A percentile compares a stretch with the other conserved stretches of the same genome.
Conservation (phyloP, 1,140 invertebrate genomes). For the Drosophila ananassae region DNA sequence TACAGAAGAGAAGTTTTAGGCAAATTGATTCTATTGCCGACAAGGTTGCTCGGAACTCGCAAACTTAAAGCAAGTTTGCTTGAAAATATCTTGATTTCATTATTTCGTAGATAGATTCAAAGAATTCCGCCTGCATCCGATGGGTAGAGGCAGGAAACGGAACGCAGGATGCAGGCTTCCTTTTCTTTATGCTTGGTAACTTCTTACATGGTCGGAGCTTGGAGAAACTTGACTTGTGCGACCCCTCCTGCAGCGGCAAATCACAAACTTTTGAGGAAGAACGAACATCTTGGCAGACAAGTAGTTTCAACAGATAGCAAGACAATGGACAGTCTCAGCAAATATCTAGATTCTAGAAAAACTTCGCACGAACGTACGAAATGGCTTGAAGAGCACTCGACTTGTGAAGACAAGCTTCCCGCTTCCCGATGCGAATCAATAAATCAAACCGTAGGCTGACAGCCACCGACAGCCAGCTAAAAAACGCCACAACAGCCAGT, state of each 20-base stretch:
- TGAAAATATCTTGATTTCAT: background rate
- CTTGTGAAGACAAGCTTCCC: background rate
- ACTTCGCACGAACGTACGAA: constrained; percentile 21
- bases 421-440: constrained; percentile 35
- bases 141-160: constrained; percentile 19
- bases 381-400: background rate
- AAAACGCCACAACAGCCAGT: constrained; percentile 7
- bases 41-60: background rate
- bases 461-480: constrained; percentile 9
- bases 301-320: constrained; percentile 41
- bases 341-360: background rate
- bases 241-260: background rate
- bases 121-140: constrained; percentile 15
- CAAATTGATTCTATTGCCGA: background rate
- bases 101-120: constrained; percentile 11
- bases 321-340: constrained; percentile 28
- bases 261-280: constrained; percentile 35
- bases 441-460: constrained; percentile 35
- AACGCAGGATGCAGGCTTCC: constrained; percentile 18
- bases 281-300: constrained; percentile 32
- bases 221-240: constrained; percentile 28
- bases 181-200: constrained; percentile 35
- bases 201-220: constrained; percentile 38
- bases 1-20: background rate
- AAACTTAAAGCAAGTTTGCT: background rate